phyloP scores from a whole-genome alignment of 2,797 vertebrate species.

The Gadopsis marmoratus region DNA sequence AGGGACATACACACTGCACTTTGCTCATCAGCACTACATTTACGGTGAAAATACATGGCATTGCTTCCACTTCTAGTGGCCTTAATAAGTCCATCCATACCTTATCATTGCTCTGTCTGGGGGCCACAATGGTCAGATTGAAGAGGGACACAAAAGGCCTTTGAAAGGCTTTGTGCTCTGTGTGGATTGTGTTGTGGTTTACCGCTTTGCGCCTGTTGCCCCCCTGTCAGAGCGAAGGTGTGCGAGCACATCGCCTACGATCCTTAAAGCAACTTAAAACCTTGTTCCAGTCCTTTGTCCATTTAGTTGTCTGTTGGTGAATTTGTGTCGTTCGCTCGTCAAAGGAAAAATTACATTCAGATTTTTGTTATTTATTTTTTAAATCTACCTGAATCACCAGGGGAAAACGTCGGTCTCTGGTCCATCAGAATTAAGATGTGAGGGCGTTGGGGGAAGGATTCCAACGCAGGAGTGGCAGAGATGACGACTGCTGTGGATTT shows the following conservation, averaged over 20 bases:
- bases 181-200: slow-evolving; percentile 68
- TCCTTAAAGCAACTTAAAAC: slow-evolving; percentile 36
- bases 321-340: slow-evolving; percentile 14
- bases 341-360: slow-evolving; percentile 12
- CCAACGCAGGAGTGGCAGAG: neutral
- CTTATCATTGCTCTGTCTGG: slow-evolving; percentile 79
- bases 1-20: slow-evolving; percentile 38
- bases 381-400: neutral
- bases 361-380: neutral
- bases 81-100: slow-evolving; percentile 81
- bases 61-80: slow-evolving; percentile 70
- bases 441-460: neutral
- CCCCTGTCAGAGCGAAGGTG: slow-evolving; percentile 67
- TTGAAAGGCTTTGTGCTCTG: slow-evolving; percentile 76
- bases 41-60: slow-evolving; percentile 61
- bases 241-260: slow-evolving; percentile 62
- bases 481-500: slow-evolving; percentile 25
- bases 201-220: slow-evolving; percentile 56
- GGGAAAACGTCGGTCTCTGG: neutral
- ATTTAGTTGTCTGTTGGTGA: slow-evolving; percentile 12
- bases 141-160: slow-evolving; percentile 80
- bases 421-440: neutral
- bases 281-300: slow-evolving; percentile 27
- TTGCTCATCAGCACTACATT: slow-evolving; percentile 68
- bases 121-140: slow-evolving; percentile 82